phyloP scores from a whole-genome alignment of 2,888 invertebrate species.

The Melanostoma scalare region DNA sequence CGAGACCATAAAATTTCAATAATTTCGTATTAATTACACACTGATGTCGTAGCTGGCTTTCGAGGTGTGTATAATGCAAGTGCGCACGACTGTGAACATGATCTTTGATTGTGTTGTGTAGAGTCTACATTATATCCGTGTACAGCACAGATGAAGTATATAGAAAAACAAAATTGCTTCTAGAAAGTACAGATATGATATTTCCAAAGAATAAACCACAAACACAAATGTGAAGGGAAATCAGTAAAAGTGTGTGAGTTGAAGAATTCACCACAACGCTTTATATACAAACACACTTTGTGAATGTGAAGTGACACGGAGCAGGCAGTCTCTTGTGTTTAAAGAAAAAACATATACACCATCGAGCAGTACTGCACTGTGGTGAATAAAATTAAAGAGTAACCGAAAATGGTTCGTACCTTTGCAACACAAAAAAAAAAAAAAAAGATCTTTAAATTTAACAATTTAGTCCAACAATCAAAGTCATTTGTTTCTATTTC shows the following conservation, averaged over 20 bases:
- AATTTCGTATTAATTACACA: conserved; percentile 54
- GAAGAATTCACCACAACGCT: neutral
- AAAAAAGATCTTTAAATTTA: conserved; percentile 19
- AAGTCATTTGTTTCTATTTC: conserved; percentile 25
- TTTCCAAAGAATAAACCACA: conserved; percentile 25
- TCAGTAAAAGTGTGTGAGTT: neutral
- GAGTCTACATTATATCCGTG: neutral
- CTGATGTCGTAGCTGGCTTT: conserved; percentile 35
- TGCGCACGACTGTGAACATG: conserved; percentile 11
- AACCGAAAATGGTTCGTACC: conserved; percentile 50
- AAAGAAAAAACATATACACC: conserved; percentile 16
- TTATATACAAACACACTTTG: neutral
- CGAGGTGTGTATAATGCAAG: conserved; percentile 53
- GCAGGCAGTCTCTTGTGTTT: conserved; percentile 4
- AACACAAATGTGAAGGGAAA: neutral
- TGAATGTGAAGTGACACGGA: neutral
- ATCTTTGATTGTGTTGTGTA: conserved; percentile 1
- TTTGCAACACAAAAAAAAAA: conserved; percentile 22
- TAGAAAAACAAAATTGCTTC: neutral
- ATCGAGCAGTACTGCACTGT: conserved; percentile 33
- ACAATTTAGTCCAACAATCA: conserved; percentile 64
- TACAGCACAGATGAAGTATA: conserved; percentile 3
- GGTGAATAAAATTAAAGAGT: conserved; percentile 60
- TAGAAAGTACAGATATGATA: conserved; percentile 29
- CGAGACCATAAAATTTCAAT: conserved; percentile 68